Percentiles rank a stretch among this genome's conserved stretches.
These are phyloP conservation scores for Diadumene lineata DNA, from an alignment of 92 coral and sea anemone species.

Conservation along the genomic window DNA sequence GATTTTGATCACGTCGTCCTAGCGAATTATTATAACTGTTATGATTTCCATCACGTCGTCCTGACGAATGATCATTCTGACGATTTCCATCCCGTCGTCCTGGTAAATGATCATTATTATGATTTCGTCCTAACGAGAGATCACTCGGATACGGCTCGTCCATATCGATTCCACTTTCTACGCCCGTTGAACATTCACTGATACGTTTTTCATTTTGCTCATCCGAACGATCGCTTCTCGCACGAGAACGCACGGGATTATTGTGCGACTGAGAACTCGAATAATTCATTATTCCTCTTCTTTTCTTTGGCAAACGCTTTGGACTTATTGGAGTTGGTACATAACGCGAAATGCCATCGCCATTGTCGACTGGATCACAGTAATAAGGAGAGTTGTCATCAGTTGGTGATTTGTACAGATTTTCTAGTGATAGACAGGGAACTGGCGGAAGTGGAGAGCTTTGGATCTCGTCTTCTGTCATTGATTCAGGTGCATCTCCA, in stretches of 20 bases:
- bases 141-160: constrained; percentile 17
- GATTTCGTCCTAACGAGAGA: constrained; percentile 5
- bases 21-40: too few relatives aligned
- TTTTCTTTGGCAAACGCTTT: not conserved
- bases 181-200: constrained; percentile 28
- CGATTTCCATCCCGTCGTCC: constrained; percentile 6
- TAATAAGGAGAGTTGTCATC: not conserved
- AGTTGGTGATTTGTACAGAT: not conserved
- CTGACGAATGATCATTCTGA: too few relatives aligned
- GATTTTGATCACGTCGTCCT: too few relatives aligned
- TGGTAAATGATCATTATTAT: not conserved
- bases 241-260: not conserved
- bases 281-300: not conserved
- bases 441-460: constrained; percentile 29
- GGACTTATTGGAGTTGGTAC: constrained; percentile 1
- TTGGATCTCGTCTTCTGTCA: constrained; percentile 19
- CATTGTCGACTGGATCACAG: constrained; percentile 21
- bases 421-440: constrained; percentile 23
- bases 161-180: constrained; percentile 29
- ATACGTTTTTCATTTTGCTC: not conserved
- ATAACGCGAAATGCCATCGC: not conserved
- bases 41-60: too few relatives aligned
- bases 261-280: too few relatives aligned
- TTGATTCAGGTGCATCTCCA: not conserved
- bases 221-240: not conserved